A percentile compares a stretch with the other conserved stretches of the same genome.
Conservation (phyloP, 2,113 vertebrate genomes). For the Phoxinus phoxinus region DNA sequence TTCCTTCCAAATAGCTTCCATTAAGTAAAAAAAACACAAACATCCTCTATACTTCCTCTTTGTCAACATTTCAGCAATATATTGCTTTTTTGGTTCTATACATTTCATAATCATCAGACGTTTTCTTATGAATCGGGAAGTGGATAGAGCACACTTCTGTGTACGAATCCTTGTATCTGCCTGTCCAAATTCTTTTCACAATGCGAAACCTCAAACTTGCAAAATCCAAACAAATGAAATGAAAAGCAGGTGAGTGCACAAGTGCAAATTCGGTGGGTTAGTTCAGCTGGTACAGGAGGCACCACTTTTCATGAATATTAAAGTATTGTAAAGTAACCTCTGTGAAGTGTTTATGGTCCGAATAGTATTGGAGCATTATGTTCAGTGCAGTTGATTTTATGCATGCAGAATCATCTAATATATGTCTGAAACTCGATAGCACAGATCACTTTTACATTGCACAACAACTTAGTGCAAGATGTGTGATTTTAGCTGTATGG, state of each 20-base stretch:
- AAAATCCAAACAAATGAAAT: conserved; percentile 29
- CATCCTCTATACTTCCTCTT: conserved; percentile 5
- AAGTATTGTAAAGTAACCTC: neutral
- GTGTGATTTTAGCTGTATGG: neutral
- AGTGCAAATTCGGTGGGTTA: neutral
- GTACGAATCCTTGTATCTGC: neutral
- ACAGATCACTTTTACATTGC: neutral
- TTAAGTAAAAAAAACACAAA: neutral
- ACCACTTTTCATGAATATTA: neutral
- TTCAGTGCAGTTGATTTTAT: neutral
- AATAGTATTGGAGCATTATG: neutral
- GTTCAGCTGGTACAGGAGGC: neutral
- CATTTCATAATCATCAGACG: conserved; percentile 2
- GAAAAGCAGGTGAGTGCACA: conserved; percentile 10
- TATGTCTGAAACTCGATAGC: neutral
- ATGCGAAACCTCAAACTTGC: conserved; percentile 17
- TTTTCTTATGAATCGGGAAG: conserved; percentile 25
- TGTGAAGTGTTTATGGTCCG: neutral
- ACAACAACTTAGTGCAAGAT: neutral
- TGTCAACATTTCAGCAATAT: neutral
- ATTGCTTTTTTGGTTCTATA: neutral
- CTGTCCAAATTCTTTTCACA: neutral
- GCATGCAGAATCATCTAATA: neutral
- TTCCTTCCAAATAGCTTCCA: neutral
- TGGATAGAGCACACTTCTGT: neutral